Conservation (phyloP, 2,888 invertebrate genomes). For the Drosophila robusta region DNA sequence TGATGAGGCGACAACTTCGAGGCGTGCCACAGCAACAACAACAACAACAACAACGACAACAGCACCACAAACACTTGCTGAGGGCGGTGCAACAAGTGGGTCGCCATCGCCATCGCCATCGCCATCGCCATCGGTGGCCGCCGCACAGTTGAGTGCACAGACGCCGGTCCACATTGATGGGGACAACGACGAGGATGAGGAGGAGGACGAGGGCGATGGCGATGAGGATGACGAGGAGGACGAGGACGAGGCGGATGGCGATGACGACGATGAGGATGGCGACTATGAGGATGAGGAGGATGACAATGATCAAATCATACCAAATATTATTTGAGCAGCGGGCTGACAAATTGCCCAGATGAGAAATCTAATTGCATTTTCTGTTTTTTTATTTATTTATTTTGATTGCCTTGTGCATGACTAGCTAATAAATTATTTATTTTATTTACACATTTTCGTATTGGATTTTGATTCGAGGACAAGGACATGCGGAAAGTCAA, state of each 20-base stretch:
- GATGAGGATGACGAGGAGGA: slow-evolving; percentile 59
- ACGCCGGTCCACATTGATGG: slow-evolving; percentile 1
- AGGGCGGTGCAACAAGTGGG: slow-evolving; percentile 21
- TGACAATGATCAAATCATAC: slow-evolving; percentile 74
- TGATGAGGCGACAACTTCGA: slow-evolving; percentile 55
- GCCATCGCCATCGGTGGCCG: slow-evolving; percentile 1
- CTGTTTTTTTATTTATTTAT: slow-evolving; percentile 11
- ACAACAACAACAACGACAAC: slow-evolving; percentile 32
- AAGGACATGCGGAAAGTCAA: slow-evolving; percentile 1
- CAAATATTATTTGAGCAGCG: slow-evolving; percentile 69
- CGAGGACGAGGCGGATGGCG: slow-evolving; percentile 58
- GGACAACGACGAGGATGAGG: slow-evolving; percentile 22
- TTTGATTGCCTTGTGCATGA: slow-evolving; percentile 12
- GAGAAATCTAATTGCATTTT: slow-evolving; percentile 13
- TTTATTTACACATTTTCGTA: slow-evolving; percentile 11
- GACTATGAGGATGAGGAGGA: slow-evolving; percentile 75
- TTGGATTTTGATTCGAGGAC: not conserved
- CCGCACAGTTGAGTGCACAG: slow-evolving; percentile 33
- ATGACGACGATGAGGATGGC: slow-evolving; percentile 52
- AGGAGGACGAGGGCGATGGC: slow-evolving; percentile 48
- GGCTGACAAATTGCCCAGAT: slow-evolving; percentile 19
- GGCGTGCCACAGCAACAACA: slow-evolving; percentile 39
- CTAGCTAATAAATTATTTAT: slow-evolving; percentile 32
- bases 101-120: slow-evolving; percentile 7
- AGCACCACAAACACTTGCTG: slow-evolving; percentile 12